These are phyloP conservation scores for Rafetus swinhoei DNA, from an alignment of 2,113 vertebrate genomes.

Conservation along the genomic window DNA sequence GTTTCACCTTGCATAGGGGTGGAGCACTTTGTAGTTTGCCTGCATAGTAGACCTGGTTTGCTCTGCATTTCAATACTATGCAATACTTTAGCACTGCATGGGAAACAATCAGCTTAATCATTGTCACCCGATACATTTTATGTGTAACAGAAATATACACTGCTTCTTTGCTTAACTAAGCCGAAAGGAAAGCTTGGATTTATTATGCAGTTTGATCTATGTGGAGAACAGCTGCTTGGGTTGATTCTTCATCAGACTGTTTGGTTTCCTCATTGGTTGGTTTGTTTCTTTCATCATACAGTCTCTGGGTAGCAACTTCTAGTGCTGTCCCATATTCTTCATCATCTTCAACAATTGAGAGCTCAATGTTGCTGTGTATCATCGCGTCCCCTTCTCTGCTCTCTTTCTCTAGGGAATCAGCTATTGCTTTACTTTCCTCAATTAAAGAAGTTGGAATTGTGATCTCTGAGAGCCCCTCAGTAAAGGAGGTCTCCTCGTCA, in stretches of 20 bases:
- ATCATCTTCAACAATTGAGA: conserved; percentile 80
- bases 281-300: conserved; percentile 51
- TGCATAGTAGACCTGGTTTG: not conserved
- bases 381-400: conserved; percentile 42
- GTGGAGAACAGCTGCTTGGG: conserved; percentile 74
- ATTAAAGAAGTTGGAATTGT: conserved; percentile 61
- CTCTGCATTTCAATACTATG: not conserved
- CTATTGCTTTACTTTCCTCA: conserved; percentile 54
- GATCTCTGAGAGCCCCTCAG: conserved; percentile 73
- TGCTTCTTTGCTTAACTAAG: not conserved
- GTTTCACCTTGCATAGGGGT: not conserved
- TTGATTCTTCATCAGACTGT: conserved; percentile 49
- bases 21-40: not conserved
- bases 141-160: not conserved
- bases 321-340: conserved; percentile 62
- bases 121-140: not conserved
- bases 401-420: conserved; percentile 45
- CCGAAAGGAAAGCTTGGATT: rapidly evolving
- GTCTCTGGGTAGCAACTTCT: conserved; percentile 68
- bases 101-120: not conserved
- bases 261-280: conserved; percentile 26
- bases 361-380: conserved; percentile 76
- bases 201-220: conserved; percentile 71
- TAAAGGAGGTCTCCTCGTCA: conserved; percentile 64
- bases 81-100: not conserved